Conservation (phyloP, 2,113 vertebrate genomes). For the Dunckerocampus dactyliophorus region DNA sequence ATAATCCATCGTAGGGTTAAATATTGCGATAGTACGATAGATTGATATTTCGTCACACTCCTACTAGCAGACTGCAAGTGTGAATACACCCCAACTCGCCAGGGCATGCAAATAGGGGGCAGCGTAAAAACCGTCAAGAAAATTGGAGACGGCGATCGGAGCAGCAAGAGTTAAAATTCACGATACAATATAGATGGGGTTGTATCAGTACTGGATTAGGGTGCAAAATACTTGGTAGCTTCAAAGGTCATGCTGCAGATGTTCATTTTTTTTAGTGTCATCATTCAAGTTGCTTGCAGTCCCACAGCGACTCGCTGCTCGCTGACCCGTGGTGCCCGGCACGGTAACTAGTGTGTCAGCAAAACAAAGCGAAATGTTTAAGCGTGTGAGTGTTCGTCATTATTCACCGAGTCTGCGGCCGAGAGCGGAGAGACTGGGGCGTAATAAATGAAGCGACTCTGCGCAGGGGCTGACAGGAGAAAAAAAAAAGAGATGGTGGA, state of each 20-base stretch:
- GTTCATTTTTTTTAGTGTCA: background rate
- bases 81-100: too few relatives aligned
- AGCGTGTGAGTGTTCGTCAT: slow-evolving; percentile 63
- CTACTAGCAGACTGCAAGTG: too few relatives aligned
- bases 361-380: slow-evolving; percentile 72
- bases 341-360: slow-evolving; percentile 62
- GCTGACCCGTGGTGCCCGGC: slow-evolving; percentile 51
- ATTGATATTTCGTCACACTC: too few relatives aligned
- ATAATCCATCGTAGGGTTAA: too few relatives aligned
- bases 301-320: slow-evolving; percentile 37
- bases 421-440: slow-evolving; percentile 42
- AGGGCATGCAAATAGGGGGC: too few relatives aligned
- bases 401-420: slow-evolving; percentile 59
- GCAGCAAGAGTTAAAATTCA: too few relatives aligned
- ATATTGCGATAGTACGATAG: too few relatives aligned
- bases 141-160: too few relatives aligned
- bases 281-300: slow-evolving; percentile 33
- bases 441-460: slow-evolving; percentile 65
- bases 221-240: background rate
- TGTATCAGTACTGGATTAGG: background rate
- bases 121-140: too few relatives aligned
- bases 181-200: background rate
- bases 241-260: slow-evolving; percentile 51
- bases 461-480: slow-evolving; percentile 48
- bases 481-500: slow-evolving; percentile 21